Percentiles rank a stretch among this genome's conserved stretches.
Evolutionary conservation across 2,113 vertebrate genomes (phyloP).

Genomic region (Saimiri boliviensis): DNA sequence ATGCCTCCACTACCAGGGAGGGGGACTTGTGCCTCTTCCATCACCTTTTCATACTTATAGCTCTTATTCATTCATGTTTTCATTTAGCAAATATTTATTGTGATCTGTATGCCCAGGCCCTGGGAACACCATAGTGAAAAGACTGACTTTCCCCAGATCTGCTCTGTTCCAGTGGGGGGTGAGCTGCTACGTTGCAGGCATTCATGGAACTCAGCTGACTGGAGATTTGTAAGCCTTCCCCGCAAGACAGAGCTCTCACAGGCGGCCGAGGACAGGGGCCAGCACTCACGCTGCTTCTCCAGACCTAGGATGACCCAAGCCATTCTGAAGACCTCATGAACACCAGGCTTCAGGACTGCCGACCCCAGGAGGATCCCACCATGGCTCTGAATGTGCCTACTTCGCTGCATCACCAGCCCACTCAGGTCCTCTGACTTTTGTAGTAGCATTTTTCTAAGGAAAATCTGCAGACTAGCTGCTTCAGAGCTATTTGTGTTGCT

Average conservation of each 20-base stretch:
- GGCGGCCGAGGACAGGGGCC: not conserved
- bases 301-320: not conserved
- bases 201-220: not conserved
- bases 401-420: not conserved
- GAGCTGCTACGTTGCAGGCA: not conserved
- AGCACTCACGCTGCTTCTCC: not conserved
- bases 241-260: not conserved
- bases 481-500: not conserved
- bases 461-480: not conserved
- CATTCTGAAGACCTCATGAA: not conserved
- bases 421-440: not conserved
- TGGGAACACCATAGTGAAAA: not conserved
- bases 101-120: not conserved
- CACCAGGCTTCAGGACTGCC: not conserved
- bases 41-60: not conserved
- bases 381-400: not conserved
- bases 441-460: not conserved
- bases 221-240: not conserved
- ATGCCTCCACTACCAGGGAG: too few relatives aligned
- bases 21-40: not conserved
- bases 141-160: not conserved
- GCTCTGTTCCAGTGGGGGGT: not conserved
- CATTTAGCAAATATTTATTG: not conserved
- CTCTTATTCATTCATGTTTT: not conserved
- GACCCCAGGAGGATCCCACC: not conserved